Evolutionary conservation across 1,140 invertebrate genomes (phyloP).

Genomic region (Cotesia typhae): DNA sequence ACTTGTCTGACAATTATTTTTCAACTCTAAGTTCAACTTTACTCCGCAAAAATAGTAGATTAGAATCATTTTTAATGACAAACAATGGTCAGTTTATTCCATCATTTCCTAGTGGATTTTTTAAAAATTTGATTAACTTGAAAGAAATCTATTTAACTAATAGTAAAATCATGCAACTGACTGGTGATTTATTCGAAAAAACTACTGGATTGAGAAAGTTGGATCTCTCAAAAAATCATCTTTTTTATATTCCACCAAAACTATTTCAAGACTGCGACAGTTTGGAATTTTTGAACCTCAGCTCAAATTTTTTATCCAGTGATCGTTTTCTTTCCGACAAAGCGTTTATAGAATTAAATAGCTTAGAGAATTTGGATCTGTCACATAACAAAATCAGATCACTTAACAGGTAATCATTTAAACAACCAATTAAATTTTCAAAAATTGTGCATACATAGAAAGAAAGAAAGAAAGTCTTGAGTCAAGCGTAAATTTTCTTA

Average conservation of each 20-base stretch:
- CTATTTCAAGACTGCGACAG: conserved; percentile 70
- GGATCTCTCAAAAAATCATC: conserved; percentile 68
- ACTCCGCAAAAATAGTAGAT: too few species aligned
- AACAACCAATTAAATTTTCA: conserved; percentile 12
- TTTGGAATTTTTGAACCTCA: conserved; percentile 67
- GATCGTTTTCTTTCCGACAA: conserved; percentile 60
- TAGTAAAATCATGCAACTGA: conserved; percentile 49
- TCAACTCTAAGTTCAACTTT: too few species aligned
- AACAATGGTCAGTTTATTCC: too few species aligned
- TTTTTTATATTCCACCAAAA: conserved; percentile 66
- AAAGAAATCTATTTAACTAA: too few species aligned
- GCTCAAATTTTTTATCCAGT: conserved; percentile 65
- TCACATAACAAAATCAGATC: conserved; percentile 41
- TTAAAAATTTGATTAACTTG: too few species aligned
- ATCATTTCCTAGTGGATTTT: too few species aligned
- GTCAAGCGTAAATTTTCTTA: too few species aligned
- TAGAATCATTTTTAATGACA: too few species aligned
- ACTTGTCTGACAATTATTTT: too few species aligned
- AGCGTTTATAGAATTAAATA: conserved; percentile 64
- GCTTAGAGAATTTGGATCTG: conserved; percentile 65
- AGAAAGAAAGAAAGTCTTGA: too few species aligned
- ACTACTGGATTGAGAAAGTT: conserved; percentile 67
- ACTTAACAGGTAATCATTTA: conserved; percentile 33
- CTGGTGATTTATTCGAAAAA: conserved; percentile 69
- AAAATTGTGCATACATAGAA: neutral